Base-by-base conservation (phyloP, 2,797 vertebrate genomes). In the Arctocebus calabarensis region DNA sequence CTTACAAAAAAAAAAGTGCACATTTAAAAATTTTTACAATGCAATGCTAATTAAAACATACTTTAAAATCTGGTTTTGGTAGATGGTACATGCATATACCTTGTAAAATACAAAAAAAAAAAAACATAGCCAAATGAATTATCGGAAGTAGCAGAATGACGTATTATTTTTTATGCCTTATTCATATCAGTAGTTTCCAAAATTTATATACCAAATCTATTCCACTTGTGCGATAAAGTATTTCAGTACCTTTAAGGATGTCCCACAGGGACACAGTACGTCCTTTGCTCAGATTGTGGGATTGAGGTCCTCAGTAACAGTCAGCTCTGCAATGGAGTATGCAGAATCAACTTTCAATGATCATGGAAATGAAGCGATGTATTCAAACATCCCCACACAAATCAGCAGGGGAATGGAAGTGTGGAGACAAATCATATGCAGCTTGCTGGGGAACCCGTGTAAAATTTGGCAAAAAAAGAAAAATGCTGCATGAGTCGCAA, bases 381-480 rank as follows among this genome's bases (percentile, higher is more conserved):
- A 66, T 87, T 77, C 85, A 82, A 62, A 70, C 45, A 55, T 16
- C 5, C 37, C 55, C 32, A 48, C 34, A 73, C 68, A 84, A 55
- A 45, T 37, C 59, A 59, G n/a, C 62, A 83, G 48, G 78, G 55
- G 34, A 68, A 75, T 40, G 13, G 27, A 48, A 34, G 20, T 68
- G 10, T 74, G 22, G 52, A 77, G 90, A 71, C 85, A 94, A 91
- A 68, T 78, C 87, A 73, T 29, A 27, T 0, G 7, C 10, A 11
- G 13, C 74, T 88, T 94, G 74, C 90, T 29, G 48, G 66, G 48
- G 14, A 95, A n/a, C 68, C 45, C 45, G 83, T 78, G 12, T 73
- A 85, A 83, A 85, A 68, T 19, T 20, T 83, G 74, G 55, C 73
- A 78, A 20, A 82, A 70, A 86, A 71, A 73, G 25, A 85, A 64